A percentile compares a stretch with the other conserved stretches of the same genome.
Evolutionary conservation across 2,888 invertebrate species (phyloP).

Genomic region (Xylota segnis): DNA sequence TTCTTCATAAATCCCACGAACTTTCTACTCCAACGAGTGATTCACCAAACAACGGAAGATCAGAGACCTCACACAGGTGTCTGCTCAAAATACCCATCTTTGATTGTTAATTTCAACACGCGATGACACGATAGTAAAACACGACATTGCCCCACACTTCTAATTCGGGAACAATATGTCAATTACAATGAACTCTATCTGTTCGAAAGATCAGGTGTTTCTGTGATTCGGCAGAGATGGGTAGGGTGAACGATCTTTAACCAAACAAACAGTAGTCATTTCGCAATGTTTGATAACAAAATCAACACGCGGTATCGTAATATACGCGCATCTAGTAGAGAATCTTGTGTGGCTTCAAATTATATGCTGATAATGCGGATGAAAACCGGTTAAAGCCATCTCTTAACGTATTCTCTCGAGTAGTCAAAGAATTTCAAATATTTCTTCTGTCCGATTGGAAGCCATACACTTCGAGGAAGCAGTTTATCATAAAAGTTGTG

Average conservation of each 20-base stretch:
- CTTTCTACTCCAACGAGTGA: not conserved
- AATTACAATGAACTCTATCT: constrained; percentile 28
- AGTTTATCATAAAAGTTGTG: not conserved
- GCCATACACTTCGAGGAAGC: not conserved
- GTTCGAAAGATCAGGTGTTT: constrained; percentile 7
- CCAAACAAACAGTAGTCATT: constrained; percentile 9
- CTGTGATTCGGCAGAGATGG: not conserved
- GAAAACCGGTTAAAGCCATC: constrained; percentile 44
- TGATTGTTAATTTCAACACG: not conserved
- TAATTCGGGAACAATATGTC: not conserved
- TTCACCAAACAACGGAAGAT: not conserved
- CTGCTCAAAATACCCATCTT: not conserved
- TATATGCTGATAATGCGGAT: constrained; percentile 8
- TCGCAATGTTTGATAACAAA: constrained; percentile 41
- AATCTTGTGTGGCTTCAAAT: constrained; percentile 24
- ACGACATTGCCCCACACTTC: constrained; percentile 1
- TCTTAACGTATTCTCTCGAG: not conserved
- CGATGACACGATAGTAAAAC: constrained; percentile 19
- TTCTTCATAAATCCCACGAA: not conserved
- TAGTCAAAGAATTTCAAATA: not conserved
- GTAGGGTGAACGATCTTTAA: constrained; percentile 25
- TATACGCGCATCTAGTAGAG: not conserved
- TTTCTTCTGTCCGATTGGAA: not conserved
- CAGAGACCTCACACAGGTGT: not conserved
- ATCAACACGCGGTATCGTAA: constrained; percentile 11